phyloP scores from a whole-genome alignment of 2,113 vertebrate genomes.

The Murina feae region DNA sequence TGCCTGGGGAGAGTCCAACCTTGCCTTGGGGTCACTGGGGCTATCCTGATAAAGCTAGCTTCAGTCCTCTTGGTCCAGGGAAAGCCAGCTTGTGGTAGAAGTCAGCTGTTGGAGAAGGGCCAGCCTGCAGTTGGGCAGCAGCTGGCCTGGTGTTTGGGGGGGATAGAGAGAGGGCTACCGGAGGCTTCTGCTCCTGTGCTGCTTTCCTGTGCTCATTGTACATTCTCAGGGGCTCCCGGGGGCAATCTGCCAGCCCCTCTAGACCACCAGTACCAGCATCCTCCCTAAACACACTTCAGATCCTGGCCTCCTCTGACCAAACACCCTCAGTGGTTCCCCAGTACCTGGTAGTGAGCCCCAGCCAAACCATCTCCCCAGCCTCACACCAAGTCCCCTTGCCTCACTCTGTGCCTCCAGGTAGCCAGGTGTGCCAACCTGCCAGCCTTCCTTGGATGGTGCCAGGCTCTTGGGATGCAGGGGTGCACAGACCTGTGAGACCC shows the following conservation, averaged over 20 bases:
- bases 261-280: not conserved
- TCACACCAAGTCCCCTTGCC: not conserved
- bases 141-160: not conserved
- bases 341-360: not conserved
- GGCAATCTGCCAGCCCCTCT: not conserved
- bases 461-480: not conserved
- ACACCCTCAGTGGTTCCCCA: not conserved
- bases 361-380: not conserved
- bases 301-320: not conserved
- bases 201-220: not conserved
- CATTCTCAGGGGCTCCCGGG: not conserved
- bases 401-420: not conserved
- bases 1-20: constrained; percentile 67
- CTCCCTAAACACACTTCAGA: not conserved
- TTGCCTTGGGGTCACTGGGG: constrained; percentile 13
- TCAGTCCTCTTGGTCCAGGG: not conserved
- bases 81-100: not conserved
- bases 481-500: not conserved
- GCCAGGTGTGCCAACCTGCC: not conserved
- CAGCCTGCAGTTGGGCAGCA: not conserved
- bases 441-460: not conserved
- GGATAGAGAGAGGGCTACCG: not conserved
- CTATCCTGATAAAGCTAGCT: not conserved
- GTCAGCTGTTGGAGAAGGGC: not conserved
- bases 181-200: not conserved